Base-by-base conservation (phyloP, 2,797 vertebrate species). In the Propithecus deckenii region DNA sequence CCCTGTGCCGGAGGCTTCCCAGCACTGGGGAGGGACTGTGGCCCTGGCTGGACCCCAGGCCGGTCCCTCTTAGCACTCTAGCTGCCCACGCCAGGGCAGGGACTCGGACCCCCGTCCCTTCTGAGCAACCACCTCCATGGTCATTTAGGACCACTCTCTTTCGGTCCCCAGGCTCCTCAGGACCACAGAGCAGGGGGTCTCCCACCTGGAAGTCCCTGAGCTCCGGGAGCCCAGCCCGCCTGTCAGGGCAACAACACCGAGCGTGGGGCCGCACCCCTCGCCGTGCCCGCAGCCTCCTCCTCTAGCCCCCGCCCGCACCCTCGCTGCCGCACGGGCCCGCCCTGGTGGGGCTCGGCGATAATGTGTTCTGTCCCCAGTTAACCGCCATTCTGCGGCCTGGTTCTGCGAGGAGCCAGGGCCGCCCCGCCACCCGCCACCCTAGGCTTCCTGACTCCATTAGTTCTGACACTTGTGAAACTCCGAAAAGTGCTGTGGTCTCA, bases 401-500 rank as follows among this genome's bases (percentile, higher is more conserved):
- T 57, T 84, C 91, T 81, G 32, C 0, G 0, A 63, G 85, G 89
- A 84, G 72, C 90, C 41, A 0, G 28, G 59, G 83, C 86, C 28
- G 0, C 89, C 86, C 81, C 28, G 0, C 88, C 57, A 2, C 65
- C 89, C 14, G 46, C 96, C 65, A 0, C 89, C 96, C 96, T 91
- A 48, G 97, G 97, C 96, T 96, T 95, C 96, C 97, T 96, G 92
- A 90, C 76, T 95, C 90, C 97, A 95, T 98, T 98, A 87, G 95
- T 97, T 79, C 98, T 41, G 32, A 97, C 97, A 97, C 98, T 96
- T 95, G 98, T 98, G 98, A 97, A 94, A 87, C 95, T 98, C 98
- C 88, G 22, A 97, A 89, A 97, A 98, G 98, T 98, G 97, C 98
- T 97, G 97, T 98, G 97, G 98, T 98, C 98, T 98, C 98, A 98